These are phyloP conservation scores for Trichechus manatus DNA, from an alignment of 2,113 vertebrate genomes.

Conservation along the genomic window DNA sequence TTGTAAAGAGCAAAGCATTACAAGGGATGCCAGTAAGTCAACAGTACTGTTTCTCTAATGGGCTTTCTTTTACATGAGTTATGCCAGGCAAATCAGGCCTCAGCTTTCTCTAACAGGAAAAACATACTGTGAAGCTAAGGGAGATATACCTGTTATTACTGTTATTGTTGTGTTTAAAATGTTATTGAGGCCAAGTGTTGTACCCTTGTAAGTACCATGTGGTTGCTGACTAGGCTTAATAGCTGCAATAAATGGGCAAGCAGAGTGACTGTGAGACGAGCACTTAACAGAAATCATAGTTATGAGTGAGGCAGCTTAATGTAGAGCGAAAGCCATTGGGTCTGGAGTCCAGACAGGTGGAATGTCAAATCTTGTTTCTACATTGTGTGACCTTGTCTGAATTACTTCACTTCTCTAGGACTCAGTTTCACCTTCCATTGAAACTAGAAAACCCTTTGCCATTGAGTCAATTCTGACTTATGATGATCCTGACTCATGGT, in stretches of 20 bases:
- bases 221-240: background rate
- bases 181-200: background rate
- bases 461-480: background rate
- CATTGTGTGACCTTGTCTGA: too few species aligned
- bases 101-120: background rate
- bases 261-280: background rate
- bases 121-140: background rate
- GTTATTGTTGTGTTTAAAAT: background rate
- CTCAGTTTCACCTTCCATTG: background rate
- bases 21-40: background rate
- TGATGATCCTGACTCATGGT: background rate
- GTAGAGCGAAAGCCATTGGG: background rate
- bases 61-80: background rate
- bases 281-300: background rate
- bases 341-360: too few species aligned
- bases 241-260: background rate
- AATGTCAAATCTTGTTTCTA: background rate
- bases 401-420: background rate
- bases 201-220: background rate
- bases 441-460: background rate
- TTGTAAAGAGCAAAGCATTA: constrained; percentile 29
- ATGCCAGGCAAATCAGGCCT: background rate
- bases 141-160: background rate
- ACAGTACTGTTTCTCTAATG: background rate
- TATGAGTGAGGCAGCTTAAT: background rate